phyloP scores from a whole-genome alignment of 2,888 invertebrate genomes.

The Leptopilina syphax region DNA sequence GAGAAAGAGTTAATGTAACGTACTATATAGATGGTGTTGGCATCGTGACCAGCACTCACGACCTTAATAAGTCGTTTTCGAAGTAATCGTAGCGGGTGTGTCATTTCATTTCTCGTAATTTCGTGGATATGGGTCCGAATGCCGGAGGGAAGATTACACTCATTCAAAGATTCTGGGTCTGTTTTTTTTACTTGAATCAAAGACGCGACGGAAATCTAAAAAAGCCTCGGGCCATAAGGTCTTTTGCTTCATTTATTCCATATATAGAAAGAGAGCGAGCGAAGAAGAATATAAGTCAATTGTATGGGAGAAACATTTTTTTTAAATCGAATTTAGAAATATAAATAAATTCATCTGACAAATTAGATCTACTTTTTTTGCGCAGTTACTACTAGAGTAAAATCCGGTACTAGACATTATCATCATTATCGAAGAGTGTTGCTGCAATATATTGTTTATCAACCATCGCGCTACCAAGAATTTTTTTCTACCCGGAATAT shows the following conservation, averaged over 20 bases:
- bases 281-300: too few relatives aligned
- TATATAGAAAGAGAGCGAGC: neutral
- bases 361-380: too few relatives aligned
- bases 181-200: slow-evolving; percentile 53
- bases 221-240: slow-evolving; percentile 1
- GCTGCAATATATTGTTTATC: too few relatives aligned
- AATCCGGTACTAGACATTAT: too few relatives aligned
- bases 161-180: slow-evolving; percentile 70
- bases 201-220: slow-evolving; percentile 30
- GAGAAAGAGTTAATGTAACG: neutral
- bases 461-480: too few relatives aligned
- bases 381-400: too few relatives aligned
- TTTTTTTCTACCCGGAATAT: too few relatives aligned
- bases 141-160: slow-evolving; percentile 70
- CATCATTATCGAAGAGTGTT: too few relatives aligned
- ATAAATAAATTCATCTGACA: too few relatives aligned
- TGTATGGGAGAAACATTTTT: too few relatives aligned
- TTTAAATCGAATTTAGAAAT: too few relatives aligned
- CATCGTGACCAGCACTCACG: slow-evolving; percentile 55
- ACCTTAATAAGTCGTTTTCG: slow-evolving; percentile 74
- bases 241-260: slow-evolving; percentile 17
- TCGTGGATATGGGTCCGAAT: slow-evolving; percentile 59
- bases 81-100: slow-evolving; percentile 73
- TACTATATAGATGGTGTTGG: slow-evolving; percentile 47
- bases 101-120: slow-evolving; percentile 76